Conservation (phyloP, 2,797 vertebrate species). For the Takifugu ocellatus region DNA sequence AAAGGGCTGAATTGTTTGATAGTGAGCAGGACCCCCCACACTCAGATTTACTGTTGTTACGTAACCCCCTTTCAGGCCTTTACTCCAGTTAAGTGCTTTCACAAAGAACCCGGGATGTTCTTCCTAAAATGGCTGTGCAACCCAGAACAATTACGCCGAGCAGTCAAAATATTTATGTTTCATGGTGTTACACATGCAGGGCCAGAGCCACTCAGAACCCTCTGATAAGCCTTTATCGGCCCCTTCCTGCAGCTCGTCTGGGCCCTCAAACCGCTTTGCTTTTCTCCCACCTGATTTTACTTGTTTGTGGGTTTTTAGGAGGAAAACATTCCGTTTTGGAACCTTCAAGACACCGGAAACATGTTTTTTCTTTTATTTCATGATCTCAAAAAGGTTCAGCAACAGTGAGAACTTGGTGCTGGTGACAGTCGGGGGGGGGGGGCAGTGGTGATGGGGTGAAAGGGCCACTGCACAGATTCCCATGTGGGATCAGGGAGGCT, state of each 20-base stretch:
- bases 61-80: conserved; percentile 18
- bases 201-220: background rate
- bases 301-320: too few relatives aligned
- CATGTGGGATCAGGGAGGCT: too few relatives aligned
- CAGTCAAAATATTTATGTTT: conserved; percentile 44
- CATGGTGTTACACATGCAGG: conserved; percentile 3
- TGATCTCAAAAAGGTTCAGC: too few relatives aligned
- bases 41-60: conserved; percentile 43
- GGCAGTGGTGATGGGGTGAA: too few relatives aligned
- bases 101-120: conserved; percentile 15
- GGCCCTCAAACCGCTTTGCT: too few relatives aligned
- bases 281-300: too few relatives aligned
- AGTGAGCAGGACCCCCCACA: conserved; percentile 16
- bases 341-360: too few relatives aligned
- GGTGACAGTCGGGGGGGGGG: too few relatives aligned
- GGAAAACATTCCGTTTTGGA: too few relatives aligned
- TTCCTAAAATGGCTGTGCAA: conserved; percentile 36
- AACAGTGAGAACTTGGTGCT: too few relatives aligned
- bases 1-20: conserved; percentile 30
- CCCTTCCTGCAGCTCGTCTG: too few relatives aligned
- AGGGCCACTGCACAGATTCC: too few relatives aligned
- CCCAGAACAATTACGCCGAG: conserved; percentile 8
- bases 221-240: conserved; percentile 11
- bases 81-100: conserved; percentile 20
- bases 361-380: conserved; percentile 9